A percentile compares a stretch with the other conserved stretches of the same genome.
These are phyloP conservation scores for Hypotaenidia okinawae DNA, from an alignment of 2,797 vertebrate species.

Conservation along the genomic window DNA sequence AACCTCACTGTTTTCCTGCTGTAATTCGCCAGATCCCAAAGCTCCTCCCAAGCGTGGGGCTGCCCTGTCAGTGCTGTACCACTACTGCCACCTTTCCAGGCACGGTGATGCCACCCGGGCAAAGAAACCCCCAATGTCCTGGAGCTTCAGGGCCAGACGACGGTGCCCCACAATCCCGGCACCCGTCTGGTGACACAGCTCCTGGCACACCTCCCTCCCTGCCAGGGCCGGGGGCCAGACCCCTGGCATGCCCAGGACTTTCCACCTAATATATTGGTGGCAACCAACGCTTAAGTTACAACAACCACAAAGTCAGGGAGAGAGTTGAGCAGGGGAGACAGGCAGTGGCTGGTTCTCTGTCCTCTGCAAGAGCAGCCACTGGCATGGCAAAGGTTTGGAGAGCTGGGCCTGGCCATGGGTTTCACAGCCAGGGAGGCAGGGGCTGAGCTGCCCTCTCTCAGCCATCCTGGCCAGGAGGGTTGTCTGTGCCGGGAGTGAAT, in stretches of 20 bases:
- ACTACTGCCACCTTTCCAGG: not conserved
- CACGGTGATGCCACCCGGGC: not conserved
- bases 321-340: not conserved
- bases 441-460: not conserved
- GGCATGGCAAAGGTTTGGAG: not conserved
- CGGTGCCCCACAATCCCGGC: fast-evolving
- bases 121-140: too few species aligned
- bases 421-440: not conserved
- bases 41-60: not conserved
- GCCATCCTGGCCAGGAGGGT: too few species aligned
- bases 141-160: fast-evolving
- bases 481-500: not conserved
- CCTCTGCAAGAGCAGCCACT: not conserved
- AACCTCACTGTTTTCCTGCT: conserved; percentile 39
- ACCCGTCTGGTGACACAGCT: not conserved
- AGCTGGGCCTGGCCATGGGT: fast-evolving
- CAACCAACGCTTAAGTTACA: not conserved
- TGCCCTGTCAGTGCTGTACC: not conserved
- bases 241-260: not conserved
- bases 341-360: too few species aligned
- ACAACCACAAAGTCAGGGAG: not conserved
- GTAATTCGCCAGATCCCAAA: not conserved
- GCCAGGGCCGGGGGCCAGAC: not conserved
- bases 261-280: not conserved
- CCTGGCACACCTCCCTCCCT: not conserved